Conservation (phyloP, 2,888 invertebrate genomes). For the Nezara viridula region DNA sequence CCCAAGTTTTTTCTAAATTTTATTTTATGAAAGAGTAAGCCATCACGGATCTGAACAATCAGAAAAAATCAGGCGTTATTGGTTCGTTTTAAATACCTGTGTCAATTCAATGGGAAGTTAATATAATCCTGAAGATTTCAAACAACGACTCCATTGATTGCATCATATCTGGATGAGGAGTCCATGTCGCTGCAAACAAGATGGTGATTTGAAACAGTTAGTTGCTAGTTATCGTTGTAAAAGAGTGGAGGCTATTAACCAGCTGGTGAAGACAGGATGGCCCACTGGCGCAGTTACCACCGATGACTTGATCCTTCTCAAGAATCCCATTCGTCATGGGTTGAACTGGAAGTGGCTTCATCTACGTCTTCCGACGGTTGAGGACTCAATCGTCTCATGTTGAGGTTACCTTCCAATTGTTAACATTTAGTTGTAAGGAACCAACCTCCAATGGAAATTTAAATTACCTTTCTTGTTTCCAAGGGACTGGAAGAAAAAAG, state of each 20-base stretch:
- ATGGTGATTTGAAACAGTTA: conserved; percentile 4
- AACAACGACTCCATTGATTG: neutral
- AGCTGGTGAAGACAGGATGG: neutral
- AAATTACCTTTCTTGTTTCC: too few species aligned
- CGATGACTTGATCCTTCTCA: conserved; percentile 35
- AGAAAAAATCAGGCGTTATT: too few species aligned
- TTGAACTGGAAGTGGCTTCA: neutral
- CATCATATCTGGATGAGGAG: neutral
- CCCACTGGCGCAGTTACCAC: conserved; percentile 40
- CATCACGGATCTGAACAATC: too few species aligned
- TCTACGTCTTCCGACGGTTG: neutral
- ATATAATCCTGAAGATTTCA: neutral
- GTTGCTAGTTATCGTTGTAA: neutral
- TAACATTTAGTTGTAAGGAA: too few species aligned
- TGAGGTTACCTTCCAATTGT: too few species aligned
- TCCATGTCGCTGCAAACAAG: neutral
- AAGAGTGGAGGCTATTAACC: neutral
- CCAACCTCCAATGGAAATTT: too few species aligned
- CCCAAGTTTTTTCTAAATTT: too few species aligned
- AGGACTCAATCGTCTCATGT: neutral
- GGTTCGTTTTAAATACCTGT: too few species aligned
- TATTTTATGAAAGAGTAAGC: too few species aligned
- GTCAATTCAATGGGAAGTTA: neutral
- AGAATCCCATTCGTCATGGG: conserved; percentile 17
- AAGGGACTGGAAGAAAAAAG: too few species aligned